Evolutionary conservation across 2,113 vertebrate genomes (phyloP), one percentile per base, ranked within the genome.

Genomic region (Patagioenas fasciata): DNA sequence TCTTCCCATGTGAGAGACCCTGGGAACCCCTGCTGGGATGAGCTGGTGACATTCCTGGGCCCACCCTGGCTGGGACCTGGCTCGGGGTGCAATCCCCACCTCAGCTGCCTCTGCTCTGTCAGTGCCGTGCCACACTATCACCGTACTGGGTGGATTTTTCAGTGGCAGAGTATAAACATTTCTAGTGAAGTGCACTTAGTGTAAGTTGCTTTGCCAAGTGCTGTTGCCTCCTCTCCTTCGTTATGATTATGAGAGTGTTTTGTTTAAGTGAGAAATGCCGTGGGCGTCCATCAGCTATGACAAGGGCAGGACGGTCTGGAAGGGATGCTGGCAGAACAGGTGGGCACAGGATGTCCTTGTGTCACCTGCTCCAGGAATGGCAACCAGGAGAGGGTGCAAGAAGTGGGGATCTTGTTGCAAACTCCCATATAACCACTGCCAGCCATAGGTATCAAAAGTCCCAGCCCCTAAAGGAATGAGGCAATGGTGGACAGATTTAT

Each of bases 151-250:
- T 62, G 64, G 75, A 80, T 84, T 94, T 88, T 81, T 93, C 87
- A 89, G 84, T 14, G 4, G 51, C 15, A 4, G 66, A 95, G 61
- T 85, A 90, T 96, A 96, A 97, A 97, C 92, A 97, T 93, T 94
- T 94, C 85, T 71, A 57, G 58, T 16, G 71, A 88, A 93, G 78
- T 78, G 91, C 82, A 85, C 92, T 96, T 93, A 92, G 79, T 13
- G 60, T 54, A 42, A 80, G 77, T 32, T 70, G 61, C 75, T 90
- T 84, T 95, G 94, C 88, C 95, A 97, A 92, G 79, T 54, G 38
- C 62, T 82, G 42, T 36, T 94, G 88, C 75, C 90, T 96, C 88
- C 81, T 71, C 64, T 86, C 44, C 61, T 96, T 84, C 31, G 1
- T 77, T 93, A 72, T 44, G 88, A 70, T 83, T 83, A 70, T 50